phyloP scores from a whole-genome alignment of 2,888 invertebrate genomes.

The Pachymerium ferrugineum region DNA sequence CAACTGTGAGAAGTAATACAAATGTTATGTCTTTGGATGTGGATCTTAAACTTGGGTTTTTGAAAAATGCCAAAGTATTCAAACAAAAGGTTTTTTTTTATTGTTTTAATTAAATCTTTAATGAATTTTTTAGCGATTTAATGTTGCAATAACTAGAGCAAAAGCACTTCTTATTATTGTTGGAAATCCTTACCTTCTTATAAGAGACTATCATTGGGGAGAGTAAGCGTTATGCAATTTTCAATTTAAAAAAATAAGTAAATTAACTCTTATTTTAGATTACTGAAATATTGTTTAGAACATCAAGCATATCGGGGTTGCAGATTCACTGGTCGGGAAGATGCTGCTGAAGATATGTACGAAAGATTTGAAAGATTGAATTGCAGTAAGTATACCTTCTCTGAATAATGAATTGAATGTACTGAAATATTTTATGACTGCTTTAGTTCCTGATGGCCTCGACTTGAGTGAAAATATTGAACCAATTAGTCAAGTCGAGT shows the following conservation, averaged over 20 bases:
- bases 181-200: conserved; percentile 67
- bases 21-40: conserved; percentile 53
- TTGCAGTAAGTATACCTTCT: neutral
- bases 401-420: neutral
- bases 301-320: neutral
- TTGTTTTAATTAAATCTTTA: neutral
- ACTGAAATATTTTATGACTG: neutral
- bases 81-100: neutral
- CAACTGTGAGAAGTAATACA: conserved; percentile 64
- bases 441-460: neutral
- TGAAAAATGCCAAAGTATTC: conserved; percentile 59
- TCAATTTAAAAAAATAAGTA: neutral
- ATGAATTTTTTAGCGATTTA: conserved; percentile 63
- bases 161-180: conserved; percentile 71
- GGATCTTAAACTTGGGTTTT: conserved; percentile 63
- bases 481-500: neutral
- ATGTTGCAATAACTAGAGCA: conserved; percentile 83
- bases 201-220: conserved; percentile 40
- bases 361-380: conserved; percentile 11
- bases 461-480: neutral
- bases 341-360: neutral
- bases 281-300: neutral
- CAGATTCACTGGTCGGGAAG: neutral
- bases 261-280: neutral
- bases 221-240: neutral